Conservation (phyloP, 2,113 vertebrate genomes). For the Cephalopterus ornatus region DNA sequence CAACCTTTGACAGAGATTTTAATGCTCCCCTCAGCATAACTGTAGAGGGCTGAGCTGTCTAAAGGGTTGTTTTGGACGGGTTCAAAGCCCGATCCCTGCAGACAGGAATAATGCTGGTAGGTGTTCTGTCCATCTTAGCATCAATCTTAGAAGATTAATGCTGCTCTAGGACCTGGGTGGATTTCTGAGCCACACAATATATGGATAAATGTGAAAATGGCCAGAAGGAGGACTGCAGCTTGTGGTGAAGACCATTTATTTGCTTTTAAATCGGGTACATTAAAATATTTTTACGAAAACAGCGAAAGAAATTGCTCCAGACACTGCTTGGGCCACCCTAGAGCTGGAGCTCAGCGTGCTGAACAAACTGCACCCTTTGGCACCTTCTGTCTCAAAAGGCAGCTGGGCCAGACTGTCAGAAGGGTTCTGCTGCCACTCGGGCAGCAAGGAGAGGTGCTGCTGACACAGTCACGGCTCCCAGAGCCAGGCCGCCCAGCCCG, state of each 20-base stretch:
- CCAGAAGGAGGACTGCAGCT: background rate
- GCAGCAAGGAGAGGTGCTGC: background rate
- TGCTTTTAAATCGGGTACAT: background rate
- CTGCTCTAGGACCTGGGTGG: background rate
- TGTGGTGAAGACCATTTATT: conserved; percentile 9
- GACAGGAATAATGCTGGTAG: background rate
- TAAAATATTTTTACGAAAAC: background rate
- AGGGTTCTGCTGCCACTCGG: background rate
- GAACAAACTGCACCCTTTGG: background rate
- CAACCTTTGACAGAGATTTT: background rate
- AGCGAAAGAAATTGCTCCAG: background rate
- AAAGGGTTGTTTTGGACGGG: background rate
- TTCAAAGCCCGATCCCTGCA: background rate
- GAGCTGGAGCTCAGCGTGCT: background rate
- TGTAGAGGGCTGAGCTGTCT: background rate
- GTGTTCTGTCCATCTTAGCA: background rate
- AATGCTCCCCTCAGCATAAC: background rate
- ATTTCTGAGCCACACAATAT: background rate
- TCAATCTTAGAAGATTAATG: background rate
- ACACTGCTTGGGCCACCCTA: background rate
- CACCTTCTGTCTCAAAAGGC: background rate
- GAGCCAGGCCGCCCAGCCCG: background rate
- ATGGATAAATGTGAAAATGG: background rate
- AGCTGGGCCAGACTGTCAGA: background rate
- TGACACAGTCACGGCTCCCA: background rate